Evolutionary conservation across 2,113 vertebrate species (phyloP), one percentile per base, ranked within the genome.

Genomic region (Ellobius talpinus): DNA sequence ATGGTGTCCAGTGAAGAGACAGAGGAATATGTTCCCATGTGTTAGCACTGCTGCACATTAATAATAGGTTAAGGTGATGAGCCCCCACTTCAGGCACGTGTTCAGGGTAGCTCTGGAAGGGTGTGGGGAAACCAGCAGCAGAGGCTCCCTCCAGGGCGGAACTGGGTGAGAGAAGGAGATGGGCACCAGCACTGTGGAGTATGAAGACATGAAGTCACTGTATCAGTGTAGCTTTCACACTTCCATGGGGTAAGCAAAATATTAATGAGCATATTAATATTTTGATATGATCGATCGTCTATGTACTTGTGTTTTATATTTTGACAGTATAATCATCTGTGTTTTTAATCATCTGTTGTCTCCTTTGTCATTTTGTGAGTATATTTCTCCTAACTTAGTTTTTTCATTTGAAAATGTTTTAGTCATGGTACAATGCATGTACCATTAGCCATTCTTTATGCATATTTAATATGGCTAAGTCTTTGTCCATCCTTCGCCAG

Each of bases 361-460:
- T 94, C 90, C 33, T 97, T 85, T 79, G 52, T 86, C 82, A 47
- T 65, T 89, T 88, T 70, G 10, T 89, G 26, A 52, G 70, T 93
- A 89, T 31, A 58, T 77, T 94, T 94, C 36, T 88, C 63, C 29
- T 68, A 81, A 68, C 33, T 52, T 76, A 70, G 81, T 85, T 81
- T 81, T 87, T 93, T 68, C 24, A 72, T 52, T 61, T 81, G 24
- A 89, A 68, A 52, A 2, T 42, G 16, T 68, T 89, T 88, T 89
- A 78, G 76, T 87, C 79, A 36, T 70, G 39, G 11, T 81, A 82
- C 65, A 93, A 89, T 52, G 72, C 7, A 86, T 55, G 1, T 52
- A 52, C 52, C 52, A 52, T 14, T 9, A 82, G 8, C 52, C 12
- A 72, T 70, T 87, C 55, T 74, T 50, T 70, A 13, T 36, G 50